Evolutionary conservation across 2,113 vertebrate genomes (phyloP), one percentile per base, ranked within the genome.

Genomic region (Alethe diademata): DNA sequence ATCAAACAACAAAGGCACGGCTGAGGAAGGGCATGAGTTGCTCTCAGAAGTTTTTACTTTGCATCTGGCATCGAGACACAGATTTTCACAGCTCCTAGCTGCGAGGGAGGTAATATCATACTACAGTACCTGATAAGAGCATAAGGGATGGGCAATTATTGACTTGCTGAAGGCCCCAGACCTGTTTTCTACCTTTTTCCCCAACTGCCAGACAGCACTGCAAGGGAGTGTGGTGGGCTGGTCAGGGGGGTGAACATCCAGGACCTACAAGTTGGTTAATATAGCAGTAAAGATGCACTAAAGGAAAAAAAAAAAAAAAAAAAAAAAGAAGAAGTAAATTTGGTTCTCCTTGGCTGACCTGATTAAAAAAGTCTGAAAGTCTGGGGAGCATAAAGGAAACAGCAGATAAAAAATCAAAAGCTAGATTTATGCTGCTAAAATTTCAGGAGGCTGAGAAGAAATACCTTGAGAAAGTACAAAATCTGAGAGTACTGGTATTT

Each of bases 71-170:
- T 4, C 0, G 2, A 76, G 61, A 83, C 14, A 76, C 16, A 58
- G 80, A 79, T 85, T 93, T 95, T 82, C 84, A 85, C 86, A 84
- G 60, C n/a, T 93, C 45, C 40, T 64, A 69, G 65, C 45, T 82
- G 78, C 0, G 8, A 89, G 29, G 66, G 66, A 92, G 45, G 65
- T 57, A 91, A 29, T 53, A 50, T 13, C 81, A n/a, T 58, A 53
- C 40, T 45, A 51, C 14, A 56, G 66, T 14, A 73, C 19, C 28
- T 0, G 0, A 16, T 31, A 65, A 2, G 53, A 93, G 65, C 57
- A 75, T 14, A 64, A 89, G 25, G 62, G 67, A 79, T 61, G 72
- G 92, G 15, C 67, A 93, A 24, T 61, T 69, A 87, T 4, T 4
- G 3, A 76, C 70, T 72, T 24, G 31, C 40, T 67, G 13, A 69